A percentile compares a stretch with the other conserved stretches of the same genome.
Conservation (phyloP, 2,888 invertebrate genomes). For the Drosophila neotestacea region DNA sequence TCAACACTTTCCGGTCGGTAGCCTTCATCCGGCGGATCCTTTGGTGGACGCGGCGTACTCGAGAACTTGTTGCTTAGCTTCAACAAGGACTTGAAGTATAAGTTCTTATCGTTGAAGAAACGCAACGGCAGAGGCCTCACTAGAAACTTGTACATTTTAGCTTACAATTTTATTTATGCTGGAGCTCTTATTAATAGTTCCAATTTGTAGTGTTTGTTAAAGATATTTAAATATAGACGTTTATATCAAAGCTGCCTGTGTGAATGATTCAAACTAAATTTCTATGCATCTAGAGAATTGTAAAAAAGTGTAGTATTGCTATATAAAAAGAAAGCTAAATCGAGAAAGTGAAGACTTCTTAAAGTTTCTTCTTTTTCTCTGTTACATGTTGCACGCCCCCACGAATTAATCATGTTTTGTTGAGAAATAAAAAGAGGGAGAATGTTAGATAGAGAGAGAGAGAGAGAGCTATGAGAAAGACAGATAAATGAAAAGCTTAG, state of each 20-base stretch:
- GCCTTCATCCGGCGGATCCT: slow-evolving; percentile 77
- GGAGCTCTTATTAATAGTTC: too few species aligned
- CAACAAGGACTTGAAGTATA: neutral
- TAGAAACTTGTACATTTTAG: slow-evolving; percentile 24
- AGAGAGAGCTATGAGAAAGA: neutral
- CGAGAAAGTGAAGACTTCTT: slow-evolving; percentile 5
- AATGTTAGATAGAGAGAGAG: neutral
- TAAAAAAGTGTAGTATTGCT: neutral
- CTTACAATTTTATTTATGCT: neutral
- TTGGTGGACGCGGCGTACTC: slow-evolving; percentile 73
- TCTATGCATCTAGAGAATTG: too few species aligned
- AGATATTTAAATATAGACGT: too few species aligned
- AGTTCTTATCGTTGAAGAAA: neutral
- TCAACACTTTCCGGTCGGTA: slow-evolving; percentile 68
- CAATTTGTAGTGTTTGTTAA: too few species aligned
- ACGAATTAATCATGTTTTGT: neutral
- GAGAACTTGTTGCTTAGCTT: slow-evolving; percentile 9
- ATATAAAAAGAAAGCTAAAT: neutral
- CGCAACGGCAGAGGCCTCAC: neutral
- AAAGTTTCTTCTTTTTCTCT: slow-evolving; percentile 1
- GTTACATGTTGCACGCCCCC: neutral
- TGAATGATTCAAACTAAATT: neutral
- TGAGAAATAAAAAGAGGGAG: neutral
- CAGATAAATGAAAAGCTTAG: neutral
- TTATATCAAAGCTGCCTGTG: neutral